Percentiles rank a stretch among this genome's conserved stretches.
Conservation (phyloP, 1,140 invertebrate genomes). For the Nomia melanderi region DNA sequence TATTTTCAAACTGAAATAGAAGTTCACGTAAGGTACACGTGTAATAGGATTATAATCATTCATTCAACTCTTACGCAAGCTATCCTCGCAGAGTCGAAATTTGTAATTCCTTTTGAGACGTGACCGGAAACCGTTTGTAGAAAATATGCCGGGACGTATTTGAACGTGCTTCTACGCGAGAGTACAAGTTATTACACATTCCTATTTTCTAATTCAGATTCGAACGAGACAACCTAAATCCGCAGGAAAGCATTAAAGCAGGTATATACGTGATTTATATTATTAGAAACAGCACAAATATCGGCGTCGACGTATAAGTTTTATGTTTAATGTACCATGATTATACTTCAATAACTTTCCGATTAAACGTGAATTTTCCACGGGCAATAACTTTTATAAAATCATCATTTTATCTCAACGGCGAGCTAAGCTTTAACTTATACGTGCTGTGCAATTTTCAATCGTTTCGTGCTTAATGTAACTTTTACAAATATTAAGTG, state of each 20-base stretch:
- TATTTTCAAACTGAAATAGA: background rate
- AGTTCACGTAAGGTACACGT: background rate
- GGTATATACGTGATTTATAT: constrained; percentile 21
- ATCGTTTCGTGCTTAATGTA: too few relatives aligned
- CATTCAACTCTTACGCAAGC: background rate
- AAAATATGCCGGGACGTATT: background rate
- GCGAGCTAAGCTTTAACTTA: too few relatives aligned
- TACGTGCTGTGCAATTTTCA: too few relatives aligned
- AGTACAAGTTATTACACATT: background rate
- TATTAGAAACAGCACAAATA: constrained; percentile 6
- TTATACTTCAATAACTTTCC: background rate
- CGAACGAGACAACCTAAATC: constrained; percentile 1
- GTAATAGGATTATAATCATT: background rate
- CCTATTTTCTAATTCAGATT: constrained; percentile 20
- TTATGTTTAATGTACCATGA: background rate
- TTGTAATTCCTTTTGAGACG: constrained; percentile 19
- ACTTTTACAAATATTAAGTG: too few relatives aligned
- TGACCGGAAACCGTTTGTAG: background rate
- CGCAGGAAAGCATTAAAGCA: constrained; percentile 1
- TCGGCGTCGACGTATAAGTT: background rate
- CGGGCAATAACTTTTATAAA: too few relatives aligned
- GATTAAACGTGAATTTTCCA: background rate
- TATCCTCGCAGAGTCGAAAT: background rate
- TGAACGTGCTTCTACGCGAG: background rate
- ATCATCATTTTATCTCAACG: too few relatives aligned